Percentiles rank a stretch among this genome's conserved stretches.
Conservation (phyloP, 2,888 invertebrate genomes). For the Ophion costatus region DNA sequence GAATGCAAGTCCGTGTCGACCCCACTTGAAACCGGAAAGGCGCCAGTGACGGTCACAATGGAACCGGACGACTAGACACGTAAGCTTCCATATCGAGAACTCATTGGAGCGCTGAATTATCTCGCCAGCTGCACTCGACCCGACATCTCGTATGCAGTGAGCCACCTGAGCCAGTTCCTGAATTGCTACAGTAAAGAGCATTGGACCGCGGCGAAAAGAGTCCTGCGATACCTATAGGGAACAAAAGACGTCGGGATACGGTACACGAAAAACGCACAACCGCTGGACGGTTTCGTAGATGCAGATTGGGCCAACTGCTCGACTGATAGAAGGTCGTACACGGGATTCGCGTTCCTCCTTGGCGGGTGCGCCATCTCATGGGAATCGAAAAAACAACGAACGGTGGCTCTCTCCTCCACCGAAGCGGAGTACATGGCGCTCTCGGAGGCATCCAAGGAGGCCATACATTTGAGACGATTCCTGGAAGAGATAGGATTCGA, state of each 20-base stretch:
- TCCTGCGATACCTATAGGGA: constrained; percentile 74
- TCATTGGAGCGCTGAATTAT: constrained; percentile 69
- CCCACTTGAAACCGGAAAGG: background rate
- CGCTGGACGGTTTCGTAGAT: constrained; percentile 71
- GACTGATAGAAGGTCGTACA: constrained; percentile 68
- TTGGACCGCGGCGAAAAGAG: constrained; percentile 74
- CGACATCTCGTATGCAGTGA: constrained; percentile 68
- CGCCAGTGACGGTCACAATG: background rate
- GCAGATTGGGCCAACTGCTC: constrained; percentile 73
- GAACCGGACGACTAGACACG: background rate
- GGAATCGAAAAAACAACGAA: constrained; percentile 66
- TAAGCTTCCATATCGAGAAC: constrained; percentile 57
- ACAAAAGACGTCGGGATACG: constrained; percentile 69
- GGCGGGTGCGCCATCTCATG: constrained; percentile 62
- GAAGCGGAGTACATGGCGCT: constrained; percentile 68
- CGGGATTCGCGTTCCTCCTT: constrained; percentile 65
- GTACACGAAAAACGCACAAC: constrained; percentile 49
- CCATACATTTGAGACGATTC: constrained; percentile 46
- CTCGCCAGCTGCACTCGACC: constrained; percentile 65
- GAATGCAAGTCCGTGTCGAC: constrained; percentile 4
- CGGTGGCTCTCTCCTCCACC: constrained; percentile 66
- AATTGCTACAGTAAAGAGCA: constrained; percentile 60
- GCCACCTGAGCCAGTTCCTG: constrained; percentile 65
- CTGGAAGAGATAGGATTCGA: constrained; percentile 59
- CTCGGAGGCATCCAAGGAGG: constrained; percentile 59